Evolutionary conservation across 1,140 invertebrate species (phyloP).

Genomic region (Drosophila elegans): DNA sequence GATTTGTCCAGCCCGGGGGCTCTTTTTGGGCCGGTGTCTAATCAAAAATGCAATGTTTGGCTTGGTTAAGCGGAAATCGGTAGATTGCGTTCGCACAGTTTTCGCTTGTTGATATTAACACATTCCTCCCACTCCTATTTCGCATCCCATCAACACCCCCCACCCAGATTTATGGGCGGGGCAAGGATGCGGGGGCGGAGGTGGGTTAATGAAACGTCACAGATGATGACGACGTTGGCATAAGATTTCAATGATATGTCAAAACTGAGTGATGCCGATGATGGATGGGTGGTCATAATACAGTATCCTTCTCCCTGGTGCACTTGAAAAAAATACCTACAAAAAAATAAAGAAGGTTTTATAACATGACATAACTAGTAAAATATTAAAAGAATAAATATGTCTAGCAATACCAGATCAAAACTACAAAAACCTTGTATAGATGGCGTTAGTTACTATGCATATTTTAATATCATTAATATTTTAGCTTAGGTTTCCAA

Average conservation of each 20-base stretch:
- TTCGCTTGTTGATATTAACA: slow-evolving; percentile 76
- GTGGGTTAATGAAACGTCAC: slow-evolving; percentile 81
- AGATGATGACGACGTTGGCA: slow-evolving; percentile 72
- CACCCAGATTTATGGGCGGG: slow-evolving; percentile 15
- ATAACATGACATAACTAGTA: too few species aligned
- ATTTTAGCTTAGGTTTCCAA: too few species aligned
- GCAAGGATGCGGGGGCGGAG: slow-evolving; percentile 4
- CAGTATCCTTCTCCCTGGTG: slow-evolving; percentile 38
- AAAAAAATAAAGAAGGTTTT: too few species aligned
- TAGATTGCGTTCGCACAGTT: slow-evolving; percentile 79
- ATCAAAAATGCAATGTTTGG: slow-evolving; percentile 84
- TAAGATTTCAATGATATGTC: slow-evolving; percentile 83
- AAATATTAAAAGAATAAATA: too few species aligned
- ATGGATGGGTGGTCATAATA: slow-evolving; percentile 71
- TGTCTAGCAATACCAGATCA: too few species aligned
- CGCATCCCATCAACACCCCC: slow-evolving; percentile 2
- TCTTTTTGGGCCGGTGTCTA: slow-evolving; percentile 55
- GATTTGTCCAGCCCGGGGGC: slow-evolving; percentile 57
- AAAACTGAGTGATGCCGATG: slow-evolving; percentile 80
- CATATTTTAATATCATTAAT: too few species aligned
- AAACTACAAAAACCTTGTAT: too few species aligned
- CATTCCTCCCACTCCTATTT: slow-evolving; percentile 24
- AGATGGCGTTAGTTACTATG: too few species aligned
- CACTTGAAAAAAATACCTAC: background rate
- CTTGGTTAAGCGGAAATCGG: slow-evolving; percentile 83